phyloP scores from a whole-genome alignment of 2,888 invertebrate genomes.

The Nasonovia ribisnigri region DNA sequence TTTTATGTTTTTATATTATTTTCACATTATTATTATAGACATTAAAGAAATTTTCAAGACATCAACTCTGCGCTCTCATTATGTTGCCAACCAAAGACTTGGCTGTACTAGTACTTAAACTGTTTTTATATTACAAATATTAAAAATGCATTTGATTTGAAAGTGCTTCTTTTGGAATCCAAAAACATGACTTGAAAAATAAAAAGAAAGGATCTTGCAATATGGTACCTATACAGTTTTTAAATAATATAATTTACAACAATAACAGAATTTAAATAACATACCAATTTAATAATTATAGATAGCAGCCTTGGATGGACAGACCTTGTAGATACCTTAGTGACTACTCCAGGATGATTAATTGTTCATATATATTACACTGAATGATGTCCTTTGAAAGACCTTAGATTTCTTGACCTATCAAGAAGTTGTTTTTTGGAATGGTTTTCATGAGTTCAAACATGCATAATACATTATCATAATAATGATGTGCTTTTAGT shows the following conservation, averaged over 20 bases:
- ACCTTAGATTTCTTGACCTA: conserved; percentile 82
- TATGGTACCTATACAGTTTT: conserved; percentile 35
- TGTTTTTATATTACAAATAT: conserved; percentile 83
- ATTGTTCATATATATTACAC: conserved; percentile 92
- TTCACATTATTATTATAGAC: too few relatives aligned
- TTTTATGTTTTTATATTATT: too few relatives aligned
- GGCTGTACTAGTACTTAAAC: conserved; percentile 88
- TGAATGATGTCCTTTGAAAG: conserved; percentile 80
- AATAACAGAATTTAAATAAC: neutral
- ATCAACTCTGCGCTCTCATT: conserved; percentile 84
- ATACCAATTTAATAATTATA: conserved; percentile 41
- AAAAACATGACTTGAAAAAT: conserved; percentile 73
- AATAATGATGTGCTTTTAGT: too few relatives aligned
- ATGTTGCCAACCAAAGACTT: conserved; percentile 94
- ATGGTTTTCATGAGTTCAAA: too few relatives aligned
- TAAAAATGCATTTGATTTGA: conserved; percentile 76
- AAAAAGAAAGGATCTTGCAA: conserved; percentile 58
- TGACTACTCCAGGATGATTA: conserved; percentile 93
- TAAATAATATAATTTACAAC: neutral
- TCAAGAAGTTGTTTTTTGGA: too few relatives aligned
- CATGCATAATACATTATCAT: too few relatives aligned
- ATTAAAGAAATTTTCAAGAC: conserved; percentile 76
- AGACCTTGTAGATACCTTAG: conserved; percentile 83
- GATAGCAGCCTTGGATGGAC: conserved; percentile 71
- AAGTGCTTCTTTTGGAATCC: conserved; percentile 77